A percentile compares a stretch with the other conserved stretches of the same genome.
These are phyloP conservation scores for Trididemnum clinides DNA, from an alignment of 23 tunicate genomes.

Conservation along the genomic window DNA sequence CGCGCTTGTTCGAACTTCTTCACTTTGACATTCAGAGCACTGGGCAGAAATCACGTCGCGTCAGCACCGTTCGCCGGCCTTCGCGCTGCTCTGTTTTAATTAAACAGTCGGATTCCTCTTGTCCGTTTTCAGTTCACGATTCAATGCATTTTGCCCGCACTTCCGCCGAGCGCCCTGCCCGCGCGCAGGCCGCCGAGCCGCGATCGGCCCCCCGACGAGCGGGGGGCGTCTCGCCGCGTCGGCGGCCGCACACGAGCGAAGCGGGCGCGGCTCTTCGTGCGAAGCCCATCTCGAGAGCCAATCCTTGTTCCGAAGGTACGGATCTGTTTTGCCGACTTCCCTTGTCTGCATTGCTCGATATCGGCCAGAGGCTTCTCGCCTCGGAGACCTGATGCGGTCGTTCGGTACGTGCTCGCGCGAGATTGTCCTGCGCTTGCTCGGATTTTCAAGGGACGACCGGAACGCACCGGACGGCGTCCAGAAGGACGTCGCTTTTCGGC, in stretches of 20 bases:
- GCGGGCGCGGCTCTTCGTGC: background rate
- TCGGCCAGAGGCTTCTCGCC: background rate
- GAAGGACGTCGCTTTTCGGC: background rate
- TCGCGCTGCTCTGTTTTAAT: conserved; percentile 39
- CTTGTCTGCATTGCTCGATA: background rate
- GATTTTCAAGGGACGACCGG: background rate
- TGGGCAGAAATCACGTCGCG: conserved; percentile 46
- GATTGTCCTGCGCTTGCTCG: background rate
- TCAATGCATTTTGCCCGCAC: background rate
- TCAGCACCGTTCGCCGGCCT: background rate
- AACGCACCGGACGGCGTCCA: background rate
- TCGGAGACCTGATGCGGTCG: background rate
- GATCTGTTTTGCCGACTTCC: background rate
- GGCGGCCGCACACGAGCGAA: background rate
- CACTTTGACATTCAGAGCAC: conserved; percentile 47
- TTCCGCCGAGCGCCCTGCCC: background rate
- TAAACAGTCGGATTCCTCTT: conserved; percentile 48
- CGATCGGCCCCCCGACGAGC: background rate
- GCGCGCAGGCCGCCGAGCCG: background rate
- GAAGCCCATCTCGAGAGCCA: background rate
- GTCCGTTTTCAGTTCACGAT: background rate
- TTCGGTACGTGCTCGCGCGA: background rate
- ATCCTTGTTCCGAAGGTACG: background rate
- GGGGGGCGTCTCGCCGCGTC: background rate
- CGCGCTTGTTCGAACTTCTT: background rate